Conservation (phyloP, 2,113 vertebrate species). For the Vireo altiloquus region DNA sequence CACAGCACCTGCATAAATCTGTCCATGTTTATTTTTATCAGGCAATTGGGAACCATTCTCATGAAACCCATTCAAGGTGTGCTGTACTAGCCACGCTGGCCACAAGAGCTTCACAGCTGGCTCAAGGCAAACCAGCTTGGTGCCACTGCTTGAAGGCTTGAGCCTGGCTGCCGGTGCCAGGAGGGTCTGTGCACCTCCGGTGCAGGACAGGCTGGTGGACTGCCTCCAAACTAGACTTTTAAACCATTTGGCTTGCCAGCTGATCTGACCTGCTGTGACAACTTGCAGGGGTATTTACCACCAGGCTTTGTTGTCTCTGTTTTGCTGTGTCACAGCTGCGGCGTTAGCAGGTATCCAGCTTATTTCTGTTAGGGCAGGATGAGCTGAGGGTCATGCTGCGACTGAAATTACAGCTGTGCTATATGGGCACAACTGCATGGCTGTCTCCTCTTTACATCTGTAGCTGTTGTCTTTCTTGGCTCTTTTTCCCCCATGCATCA, state of each 20-base stretch:
- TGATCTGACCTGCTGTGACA: background rate
- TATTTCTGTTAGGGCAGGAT: background rate
- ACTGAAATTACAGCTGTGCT: background rate
- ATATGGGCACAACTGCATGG: background rate
- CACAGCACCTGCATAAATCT: background rate
- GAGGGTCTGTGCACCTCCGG: background rate
- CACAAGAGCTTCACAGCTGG: background rate
- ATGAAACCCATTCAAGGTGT: background rate
- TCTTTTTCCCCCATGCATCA: background rate
- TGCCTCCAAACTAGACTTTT: background rate
- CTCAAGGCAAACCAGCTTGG: background rate
- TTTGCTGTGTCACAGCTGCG: background rate
- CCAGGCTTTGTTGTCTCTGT: background rate
- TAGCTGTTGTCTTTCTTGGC: background rate
- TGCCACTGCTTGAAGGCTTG: accelerated
- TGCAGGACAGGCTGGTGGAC: background rate
- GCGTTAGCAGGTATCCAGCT: accelerated
- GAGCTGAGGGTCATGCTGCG: background rate
- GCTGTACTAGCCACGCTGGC: accelerated
- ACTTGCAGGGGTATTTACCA: background rate
- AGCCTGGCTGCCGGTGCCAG: background rate
- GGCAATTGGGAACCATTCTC: background rate
- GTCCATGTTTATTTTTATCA: background rate
- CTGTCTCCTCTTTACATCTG: background rate
- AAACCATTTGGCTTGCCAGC: background rate